Base-by-base conservation (phyloP, 1,140 invertebrate species). In the Centruroides vittatus region DNA sequence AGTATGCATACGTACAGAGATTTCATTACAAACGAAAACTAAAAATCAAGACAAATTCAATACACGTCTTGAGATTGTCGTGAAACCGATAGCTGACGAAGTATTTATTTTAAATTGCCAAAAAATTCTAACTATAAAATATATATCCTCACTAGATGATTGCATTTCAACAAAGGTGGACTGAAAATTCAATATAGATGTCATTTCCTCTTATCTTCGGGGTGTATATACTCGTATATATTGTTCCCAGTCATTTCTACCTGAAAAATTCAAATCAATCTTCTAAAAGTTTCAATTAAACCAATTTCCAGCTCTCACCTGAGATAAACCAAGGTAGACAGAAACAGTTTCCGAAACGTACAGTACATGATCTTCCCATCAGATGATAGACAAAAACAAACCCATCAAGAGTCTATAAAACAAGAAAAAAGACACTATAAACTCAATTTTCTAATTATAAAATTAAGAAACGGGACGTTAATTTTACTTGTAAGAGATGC, bases 331-430 rank as follows among this genome's bases (percentile, higher is more conserved):
- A 57, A 98, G 78, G 73, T 97, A 93, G n/a, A 93, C 89, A 13
- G 93, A 96, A 1, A 93, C 94, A 0, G 93, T 97, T 76, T 98
- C 94, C 52, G 93, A 96, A 67, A 98, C 96, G 78, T 98, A 98
- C n/a, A n/a, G n/a, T n/a, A n/a, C 93, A 98, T 96, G 67, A 98
- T 98, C 80, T 98, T 98, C 35, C 94, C 95, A 74, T 98, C 93
- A 0, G 90, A 89, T 3, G 91, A 89, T 8, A 98, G 3, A 98
- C 93, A 74, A 98, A 98, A 67, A 98, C 92, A 75, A 98, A 98
- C 7, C 94, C 94, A 69, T 98, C 93, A 66, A 98, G 75, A 3
- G 93, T 96, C 84, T 88, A 23, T 23, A 23, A 75, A 49, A 73
- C 80, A 71, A 66, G 61, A 67, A 53, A n/a, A 66, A 53, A 13